A percentile compares a stretch with the other conserved stretches of the same genome.
Conservation (phyloP, 2,113 vertebrate species). For the Tupaia tana region DNA sequence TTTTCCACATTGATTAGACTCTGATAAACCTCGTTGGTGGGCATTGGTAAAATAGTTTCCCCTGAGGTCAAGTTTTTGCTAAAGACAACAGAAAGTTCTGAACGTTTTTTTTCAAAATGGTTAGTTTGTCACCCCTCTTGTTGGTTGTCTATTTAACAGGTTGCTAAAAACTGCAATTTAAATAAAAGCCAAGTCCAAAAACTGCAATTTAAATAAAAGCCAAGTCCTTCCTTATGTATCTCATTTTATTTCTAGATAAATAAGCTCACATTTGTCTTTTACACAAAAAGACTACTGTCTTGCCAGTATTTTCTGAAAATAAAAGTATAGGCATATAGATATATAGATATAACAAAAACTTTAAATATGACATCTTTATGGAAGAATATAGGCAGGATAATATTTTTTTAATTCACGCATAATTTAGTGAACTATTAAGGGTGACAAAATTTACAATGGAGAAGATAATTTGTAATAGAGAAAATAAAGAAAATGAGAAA, state of each 20-base stretch:
- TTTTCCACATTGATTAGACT: neutral
- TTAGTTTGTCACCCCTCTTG: too few species aligned
- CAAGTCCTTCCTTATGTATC: neutral
- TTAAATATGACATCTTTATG: neutral
- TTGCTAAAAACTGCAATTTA: conserved; percentile 17
- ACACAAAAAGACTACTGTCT: neutral
- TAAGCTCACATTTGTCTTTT: conserved; percentile 17
- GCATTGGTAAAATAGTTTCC: too few species aligned
- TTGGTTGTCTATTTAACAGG: neutral
- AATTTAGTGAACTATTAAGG: neutral
- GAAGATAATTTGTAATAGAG: neutral
- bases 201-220: conserved; percentile 19
- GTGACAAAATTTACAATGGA: neutral
- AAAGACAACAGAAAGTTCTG: too few species aligned
- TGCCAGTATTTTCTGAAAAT: conserved; percentile 11
- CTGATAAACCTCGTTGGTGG: too few species aligned
- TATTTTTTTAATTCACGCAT: neutral
- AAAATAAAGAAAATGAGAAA: neutral
- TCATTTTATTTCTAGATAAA: conserved; percentile 34
- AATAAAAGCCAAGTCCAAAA: neutral
- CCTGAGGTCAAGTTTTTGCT: too few species aligned
- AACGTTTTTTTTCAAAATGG: too few species aligned
- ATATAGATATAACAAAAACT: neutral
- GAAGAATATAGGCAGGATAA: neutral
- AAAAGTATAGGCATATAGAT: neutral